Evolutionary conservation across 2,113 vertebrate species (phyloP).

Genomic region (Chelonoidis abingdonii): DNA sequence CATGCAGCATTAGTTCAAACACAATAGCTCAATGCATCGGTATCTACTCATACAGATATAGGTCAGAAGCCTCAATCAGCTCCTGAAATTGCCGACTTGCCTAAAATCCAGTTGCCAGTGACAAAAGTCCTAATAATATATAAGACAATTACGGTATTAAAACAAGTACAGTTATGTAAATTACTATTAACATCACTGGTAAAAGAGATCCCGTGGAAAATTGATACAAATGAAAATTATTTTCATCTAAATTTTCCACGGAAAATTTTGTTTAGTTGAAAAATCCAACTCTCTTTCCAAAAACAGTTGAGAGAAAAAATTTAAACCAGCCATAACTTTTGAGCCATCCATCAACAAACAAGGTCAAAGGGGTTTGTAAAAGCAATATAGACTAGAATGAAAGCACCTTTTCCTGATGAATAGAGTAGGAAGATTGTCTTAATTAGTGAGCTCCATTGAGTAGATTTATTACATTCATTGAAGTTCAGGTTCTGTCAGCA

Average conservation of each 20-base stretch:
- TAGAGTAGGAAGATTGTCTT: neutral
- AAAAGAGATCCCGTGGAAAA: neutral
- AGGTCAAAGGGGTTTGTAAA: neutral
- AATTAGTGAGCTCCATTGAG: neutral
- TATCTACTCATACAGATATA: neutral
- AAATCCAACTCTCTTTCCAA: neutral
- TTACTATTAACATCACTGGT: neutral
- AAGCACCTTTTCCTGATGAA: neutral
- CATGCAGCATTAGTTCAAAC: neutral
- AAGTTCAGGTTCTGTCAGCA: neutral
- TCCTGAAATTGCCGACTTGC: neutral
- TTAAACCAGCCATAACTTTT: neutral
- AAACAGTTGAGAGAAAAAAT: fast-evolving
- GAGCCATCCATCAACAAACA: neutral
- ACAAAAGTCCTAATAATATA: neutral
- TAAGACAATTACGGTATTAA: neutral
- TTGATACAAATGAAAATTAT: too few relatives aligned
- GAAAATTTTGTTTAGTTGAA: neutral
- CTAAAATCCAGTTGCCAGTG: neutral
- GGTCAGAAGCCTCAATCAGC: neutral
- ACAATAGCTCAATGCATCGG: neutral
- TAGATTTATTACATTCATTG: neutral
- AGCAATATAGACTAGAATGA: neutral
- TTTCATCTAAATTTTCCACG: too few relatives aligned
- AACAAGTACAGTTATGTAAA: neutral